A percentile compares a stretch with the other conserved stretches of the same genome.
phyloP scores from a whole-genome alignment of 2,888 invertebrate genomes.

The Ceratothoa steindachneri region DNA sequence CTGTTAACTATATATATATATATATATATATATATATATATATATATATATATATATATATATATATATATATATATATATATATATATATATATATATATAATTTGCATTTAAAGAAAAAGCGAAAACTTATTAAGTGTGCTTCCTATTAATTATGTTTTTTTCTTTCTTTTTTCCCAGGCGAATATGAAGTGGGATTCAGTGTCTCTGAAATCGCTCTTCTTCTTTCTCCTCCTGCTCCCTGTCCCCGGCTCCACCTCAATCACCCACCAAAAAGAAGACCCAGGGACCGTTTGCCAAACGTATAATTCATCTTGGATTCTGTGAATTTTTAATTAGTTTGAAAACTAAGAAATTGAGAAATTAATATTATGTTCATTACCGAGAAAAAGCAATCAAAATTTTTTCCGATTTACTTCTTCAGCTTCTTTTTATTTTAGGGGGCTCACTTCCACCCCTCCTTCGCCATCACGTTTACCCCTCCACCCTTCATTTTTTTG shows the following conservation, averaged over 20 bases:
- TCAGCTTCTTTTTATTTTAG: constrained; percentile 5
- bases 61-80: constrained; percentile 13
- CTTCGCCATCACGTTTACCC: no score
- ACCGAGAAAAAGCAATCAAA: constrained; percentile 43
- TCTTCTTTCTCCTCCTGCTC: no score
- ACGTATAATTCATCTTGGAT: constrained; percentile 36
- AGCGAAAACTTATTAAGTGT: no score
- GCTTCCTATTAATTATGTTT: no score
- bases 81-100: constrained; percentile 10
- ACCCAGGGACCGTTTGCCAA: constrained; percentile 42
- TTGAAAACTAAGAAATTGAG: constrained; percentile 39
- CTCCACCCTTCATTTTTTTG: no score
- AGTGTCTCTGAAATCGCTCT: no score
- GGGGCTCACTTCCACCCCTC: no score
- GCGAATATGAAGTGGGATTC: background rate
- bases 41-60: constrained; percentile 12
- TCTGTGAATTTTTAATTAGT: constrained; percentile 40
- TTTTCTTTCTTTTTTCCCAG: no score
- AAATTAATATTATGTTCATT: constrained; percentile 45
- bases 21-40: constrained; percentile 15
- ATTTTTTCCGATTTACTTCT: constrained; percentile 28
- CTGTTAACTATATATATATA: no score
- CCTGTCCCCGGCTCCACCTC: no score
- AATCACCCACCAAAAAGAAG: no score
- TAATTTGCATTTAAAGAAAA: background rate